phyloP scores from a whole-genome alignment of 1,140 invertebrate species.

The Harpegnathos saltator region DNA sequence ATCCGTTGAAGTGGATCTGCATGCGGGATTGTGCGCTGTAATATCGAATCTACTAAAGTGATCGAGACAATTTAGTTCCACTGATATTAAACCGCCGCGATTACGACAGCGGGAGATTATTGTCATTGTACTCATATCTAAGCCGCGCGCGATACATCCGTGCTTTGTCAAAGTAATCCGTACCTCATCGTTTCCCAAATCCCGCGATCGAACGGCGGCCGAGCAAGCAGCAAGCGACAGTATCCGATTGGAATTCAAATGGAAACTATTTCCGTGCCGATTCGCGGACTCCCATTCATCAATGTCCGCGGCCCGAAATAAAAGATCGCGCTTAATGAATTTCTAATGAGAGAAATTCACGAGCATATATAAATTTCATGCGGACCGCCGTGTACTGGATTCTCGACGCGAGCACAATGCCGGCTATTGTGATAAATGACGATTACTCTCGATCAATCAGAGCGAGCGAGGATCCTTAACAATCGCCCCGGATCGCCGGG shows the following conservation, averaged over 20 bases:
- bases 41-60: slow-evolving; percentile 29
- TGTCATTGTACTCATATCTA: slow-evolving; percentile 56
- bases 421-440: slow-evolving; percentile 10
- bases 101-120: slow-evolving; percentile 56
- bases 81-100: slow-evolving; percentile 52
- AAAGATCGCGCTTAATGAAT: slow-evolving; percentile 55
- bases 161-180: slow-evolving; percentile 57
- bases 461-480: slow-evolving; percentile 26
- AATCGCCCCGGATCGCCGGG: background rate
- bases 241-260: slow-evolving; percentile 46
- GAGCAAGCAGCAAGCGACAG: slow-evolving; percentile 22
- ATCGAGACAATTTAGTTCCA: slow-evolving; percentile 55
- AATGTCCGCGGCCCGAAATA: slow-evolving; percentile 38
- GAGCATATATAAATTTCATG: slow-evolving; percentile 23
- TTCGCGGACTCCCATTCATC: slow-evolving; percentile 47
- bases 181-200: slow-evolving; percentile 48
- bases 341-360: slow-evolving; percentile 34
- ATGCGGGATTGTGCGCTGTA: slow-evolving; percentile 30
- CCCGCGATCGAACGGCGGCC: slow-evolving; percentile 38
- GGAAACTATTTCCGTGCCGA: slow-evolving; percentile 31
- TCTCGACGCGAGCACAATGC: background rate
- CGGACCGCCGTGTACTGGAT: background rate
- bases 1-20: slow-evolving; percentile 29
- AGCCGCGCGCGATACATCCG: slow-evolving; percentile 42
- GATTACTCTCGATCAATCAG: slow-evolving; percentile 3